Conservation (phyloP, 2,113 vertebrate genomes). For the Austrofundulus limnaeus region DNA sequence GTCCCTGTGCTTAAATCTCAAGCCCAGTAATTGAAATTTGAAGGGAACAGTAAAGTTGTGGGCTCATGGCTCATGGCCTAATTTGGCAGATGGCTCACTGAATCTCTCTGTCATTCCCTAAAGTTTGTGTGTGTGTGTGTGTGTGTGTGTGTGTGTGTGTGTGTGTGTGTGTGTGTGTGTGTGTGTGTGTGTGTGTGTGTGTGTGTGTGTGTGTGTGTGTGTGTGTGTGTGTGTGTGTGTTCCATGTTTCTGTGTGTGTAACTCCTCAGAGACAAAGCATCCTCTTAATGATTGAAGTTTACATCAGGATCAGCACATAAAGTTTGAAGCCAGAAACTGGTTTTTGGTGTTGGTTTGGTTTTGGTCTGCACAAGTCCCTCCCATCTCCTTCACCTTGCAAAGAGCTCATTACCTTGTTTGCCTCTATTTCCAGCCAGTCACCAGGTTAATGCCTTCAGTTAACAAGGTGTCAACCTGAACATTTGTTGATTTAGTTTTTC, state of each 20-base stretch:
- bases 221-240: constrained; percentile 9
- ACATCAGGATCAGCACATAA: constrained; percentile 44
- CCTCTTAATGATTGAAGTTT: constrained; percentile 61
- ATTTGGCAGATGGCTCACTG: constrained; percentile 80
- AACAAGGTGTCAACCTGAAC: constrained; percentile 31
- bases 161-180: constrained; percentile 47
- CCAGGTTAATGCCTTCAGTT: constrained; percentile 40
- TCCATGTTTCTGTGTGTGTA: constrained; percentile 44
- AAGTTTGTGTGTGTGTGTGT: constrained; percentile 42
- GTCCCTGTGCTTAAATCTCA: constrained; percentile 53
- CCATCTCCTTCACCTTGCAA: constrained; percentile 51
- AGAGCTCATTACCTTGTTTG: constrained; percentile 44
- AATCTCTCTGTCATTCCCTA: constrained; percentile 67
- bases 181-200: constrained; percentile 2
- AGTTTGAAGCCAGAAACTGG: constrained; percentile 32
- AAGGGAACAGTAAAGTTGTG: constrained; percentile 73
- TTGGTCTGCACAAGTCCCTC: constrained; percentile 3
- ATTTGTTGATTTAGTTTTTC: constrained; percentile 20
- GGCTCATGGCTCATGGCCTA: constrained; percentile 75
- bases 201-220: constrained; percentile 22
- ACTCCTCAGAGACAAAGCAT: constrained; percentile 59
- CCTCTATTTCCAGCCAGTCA: constrained; percentile 41
- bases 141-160: constrained; percentile 3
- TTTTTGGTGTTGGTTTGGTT: constrained; percentile 26
- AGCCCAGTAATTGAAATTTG: constrained; percentile 72